Percentiles rank a stretch among this genome's conserved stretches.
Conservation (phyloP, 2,113 vertebrate genomes). For the Semicossyphus pulcher region DNA sequence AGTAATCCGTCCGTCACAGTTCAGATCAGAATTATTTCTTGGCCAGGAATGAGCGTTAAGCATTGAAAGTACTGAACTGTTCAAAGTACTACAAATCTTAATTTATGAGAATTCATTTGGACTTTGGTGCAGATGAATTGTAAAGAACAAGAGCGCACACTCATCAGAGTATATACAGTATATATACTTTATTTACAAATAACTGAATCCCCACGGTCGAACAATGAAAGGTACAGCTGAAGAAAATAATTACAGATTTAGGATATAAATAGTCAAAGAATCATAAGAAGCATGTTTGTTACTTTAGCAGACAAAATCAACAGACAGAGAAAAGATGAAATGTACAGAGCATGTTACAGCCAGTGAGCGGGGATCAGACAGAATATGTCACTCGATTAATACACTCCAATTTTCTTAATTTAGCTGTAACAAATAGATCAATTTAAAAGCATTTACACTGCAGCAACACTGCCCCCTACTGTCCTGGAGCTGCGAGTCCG, state of each 20-base stretch:
- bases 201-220: constrained; percentile 4
- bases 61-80: too few species aligned
- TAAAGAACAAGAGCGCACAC: neutral
- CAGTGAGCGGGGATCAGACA: neutral
- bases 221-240: constrained; percentile 37
- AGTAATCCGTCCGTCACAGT: too few species aligned
- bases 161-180: constrained; percentile 31
- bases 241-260: constrained; percentile 40
- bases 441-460: too few species aligned
- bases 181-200: constrained; percentile 76
- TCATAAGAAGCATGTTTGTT: constrained; percentile 34
- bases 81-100: too few species aligned
- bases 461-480: neutral
- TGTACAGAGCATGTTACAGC: neutral
- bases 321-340: constrained; percentile 13
- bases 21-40: too few species aligned
- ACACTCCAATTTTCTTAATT: too few species aligned
- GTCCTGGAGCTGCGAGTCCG: neutral
- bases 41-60: too few species aligned
- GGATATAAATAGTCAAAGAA: constrained; percentile 57
- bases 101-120: too few species aligned
- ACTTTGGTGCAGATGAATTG: too few species aligned
- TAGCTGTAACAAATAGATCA: neutral
- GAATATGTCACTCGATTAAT: too few species aligned
- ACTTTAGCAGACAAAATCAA: constrained; percentile 39